Evolutionary conservation across 2,888 invertebrate genomes (phyloP), one percentile per base, ranked within the genome.

Genomic region (Rambutsinella grinnellia): DNA sequence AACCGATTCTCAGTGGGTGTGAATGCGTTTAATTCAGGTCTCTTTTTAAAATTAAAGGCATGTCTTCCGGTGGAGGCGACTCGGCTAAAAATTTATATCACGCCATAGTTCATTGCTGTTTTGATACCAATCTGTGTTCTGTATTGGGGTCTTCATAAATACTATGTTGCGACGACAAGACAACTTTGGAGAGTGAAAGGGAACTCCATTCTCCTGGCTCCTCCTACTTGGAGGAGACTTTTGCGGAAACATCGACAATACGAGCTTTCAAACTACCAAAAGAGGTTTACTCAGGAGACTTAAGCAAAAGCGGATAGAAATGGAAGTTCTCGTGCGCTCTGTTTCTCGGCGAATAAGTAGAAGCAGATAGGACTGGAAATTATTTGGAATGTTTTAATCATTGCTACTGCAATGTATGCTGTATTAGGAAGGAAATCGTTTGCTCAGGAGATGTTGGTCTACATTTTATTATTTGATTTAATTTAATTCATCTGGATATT

Each of bases 71-170:
- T 95, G 85, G 94, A 94, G 66, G 96, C 94, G 24, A 87, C 96
- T 83, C 91, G 93, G 86, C 94, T 96, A 80, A 95, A 97, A 87
- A 93, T 93, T 88, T 90, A 90, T 85, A 93, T 95, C 81, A 96
- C 96, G 61, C 94, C 94, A 2, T 89, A 92, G 85, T 95, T 96
- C 87, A 85, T 94, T 85, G 89, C 90, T 62, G 91, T 95, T 74
- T 92, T 96, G 78, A 76, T 95, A 82, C 95, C 96, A 13, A 92
- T 97, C 84, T 93, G 92, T 46, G 82, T 92, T 61, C 85, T 95
- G 79, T 95, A 95, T 88, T 95, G 94, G 87, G 90, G 95, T 84
- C 92, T 95, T 82, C 95, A 87, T 85, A 86, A 86, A 71, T 21
- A 15, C 82, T 90, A 89, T 84, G 88, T 90, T 21, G 86, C 87